These are phyloP conservation scores for Stramonita haemastoma DNA, from an alignment of 2,888 invertebrate genomes.

Conservation along the genomic window DNA sequence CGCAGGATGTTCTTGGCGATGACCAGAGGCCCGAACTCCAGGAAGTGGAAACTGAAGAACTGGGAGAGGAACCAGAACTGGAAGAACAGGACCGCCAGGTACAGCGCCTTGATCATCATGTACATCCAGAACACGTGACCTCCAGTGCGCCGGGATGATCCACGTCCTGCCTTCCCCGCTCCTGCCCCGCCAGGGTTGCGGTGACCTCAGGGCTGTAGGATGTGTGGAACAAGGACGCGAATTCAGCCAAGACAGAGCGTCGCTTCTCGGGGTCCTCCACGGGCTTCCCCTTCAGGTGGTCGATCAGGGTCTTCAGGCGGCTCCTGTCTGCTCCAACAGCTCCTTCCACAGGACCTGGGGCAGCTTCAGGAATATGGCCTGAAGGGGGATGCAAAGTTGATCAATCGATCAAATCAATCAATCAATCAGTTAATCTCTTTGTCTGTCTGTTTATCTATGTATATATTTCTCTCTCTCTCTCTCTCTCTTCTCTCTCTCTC, in stretches of 20 bases:
- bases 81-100: neutral
- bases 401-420: no score
- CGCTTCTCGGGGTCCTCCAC: neutral
- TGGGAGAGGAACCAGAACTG: slow-evolving; percentile 1
- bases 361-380: slow-evolving; percentile 11
- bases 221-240: neutral
- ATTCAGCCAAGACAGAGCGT: neutral
- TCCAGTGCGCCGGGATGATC: no score
- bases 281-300: neutral
- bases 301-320: neutral
- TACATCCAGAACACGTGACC: neutral
- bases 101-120: slow-evolving; percentile 10
- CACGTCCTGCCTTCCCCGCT: neutral
- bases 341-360: neutral
- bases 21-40: neutral
- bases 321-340: neutral
- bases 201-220: neutral
- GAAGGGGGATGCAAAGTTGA: no score
- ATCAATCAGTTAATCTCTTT: no score
- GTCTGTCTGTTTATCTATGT: no score
- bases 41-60: neutral
- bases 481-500: no score
- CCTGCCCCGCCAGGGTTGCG: neutral
- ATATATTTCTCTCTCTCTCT: no score
- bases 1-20: neutral